Base-by-base conservation (phyloP, 2,797 vertebrate species). In the Dryobates pubescens region DNA sequence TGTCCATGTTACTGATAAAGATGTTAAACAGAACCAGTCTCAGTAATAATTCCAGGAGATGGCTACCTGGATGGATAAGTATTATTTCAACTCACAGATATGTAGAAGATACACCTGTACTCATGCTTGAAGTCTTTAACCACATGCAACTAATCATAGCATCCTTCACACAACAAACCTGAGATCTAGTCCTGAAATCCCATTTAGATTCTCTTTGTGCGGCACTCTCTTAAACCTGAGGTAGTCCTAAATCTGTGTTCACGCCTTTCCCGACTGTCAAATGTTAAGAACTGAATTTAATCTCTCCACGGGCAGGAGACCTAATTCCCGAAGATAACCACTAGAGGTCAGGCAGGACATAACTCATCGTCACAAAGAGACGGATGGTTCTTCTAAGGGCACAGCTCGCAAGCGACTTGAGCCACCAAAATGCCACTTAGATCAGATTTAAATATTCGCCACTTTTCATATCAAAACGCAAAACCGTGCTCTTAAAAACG, bases 301-400 rank as follows among this genome's bases (percentile, higher is more conserved):
- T 22, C 14, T 5, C 5, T 30, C 23, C 0, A 8, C 16, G 19
- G 0, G 0, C 43, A 18, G 68, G 34, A 82, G 45, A 12, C 12
- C 68, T 75, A 49, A 11, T 82, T 94, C 81, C 24, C 3, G 10
- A 59, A 47, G 13, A n/a, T 4, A 86, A 53, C 94, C 94, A 83
- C 94, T 92, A 97, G 95, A 96, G 91, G 95, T 94, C 96, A 96
- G 94, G 56, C 88, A 15, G 82, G 64, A 81, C 68, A 62, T 38
- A 75, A 83, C 26, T 71, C 72, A 75, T 26, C 45, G 18, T 17
- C 32, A 11, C 24, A 23, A 22, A 5, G 38, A 78, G 17, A 14
- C 2, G 2, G 13, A 23, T n/a, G n/a, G 36, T 49, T 8, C 19
- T 15, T 23, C 54, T 10, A 2, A 17, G 8, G 2, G 2, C 2